These are phyloP conservation scores for Tenualosa thibaudeaui DNA, from an alignment of 2,797 vertebrate species.

Conservation along the genomic window DNA sequence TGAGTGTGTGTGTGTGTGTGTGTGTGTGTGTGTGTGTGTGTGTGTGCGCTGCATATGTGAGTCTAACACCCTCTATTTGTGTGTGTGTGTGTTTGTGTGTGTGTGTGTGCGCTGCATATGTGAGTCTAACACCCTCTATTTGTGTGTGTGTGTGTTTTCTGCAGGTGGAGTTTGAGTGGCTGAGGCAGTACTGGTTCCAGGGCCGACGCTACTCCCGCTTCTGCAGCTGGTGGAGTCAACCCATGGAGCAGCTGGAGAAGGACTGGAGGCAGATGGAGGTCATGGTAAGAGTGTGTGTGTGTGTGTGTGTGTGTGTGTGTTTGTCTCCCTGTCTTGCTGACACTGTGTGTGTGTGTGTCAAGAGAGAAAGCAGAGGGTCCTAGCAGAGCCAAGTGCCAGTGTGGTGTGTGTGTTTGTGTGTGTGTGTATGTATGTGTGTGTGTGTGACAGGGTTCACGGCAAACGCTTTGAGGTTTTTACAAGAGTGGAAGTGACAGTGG, in stretches of 20 bases:
- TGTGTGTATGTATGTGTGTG: not conserved
- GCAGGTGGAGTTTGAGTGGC: constrained; percentile 96
- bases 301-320: not conserved
- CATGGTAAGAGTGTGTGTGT: constrained; percentile 77
- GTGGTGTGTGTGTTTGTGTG: not conserved
- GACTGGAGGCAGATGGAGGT: constrained; percentile 92
- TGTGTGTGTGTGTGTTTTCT: constrained; percentile 32
- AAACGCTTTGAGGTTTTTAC: constrained; percentile 22
- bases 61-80: too few relatives aligned
- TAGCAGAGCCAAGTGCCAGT: not conserved
- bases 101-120: not conserved
- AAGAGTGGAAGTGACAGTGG: constrained; percentile 20
- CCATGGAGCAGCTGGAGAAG: constrained; percentile 87
- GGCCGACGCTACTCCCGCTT: constrained; percentile 86
- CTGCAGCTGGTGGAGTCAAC: constrained; percentile 91
- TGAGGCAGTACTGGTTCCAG: constrained; percentile 98
- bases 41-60: not conserved
- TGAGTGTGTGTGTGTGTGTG: not conserved
- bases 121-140: too few relatives aligned
- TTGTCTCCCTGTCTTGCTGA: constrained; percentile 42
- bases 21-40: not conserved
- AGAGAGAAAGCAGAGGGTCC: not conserved
- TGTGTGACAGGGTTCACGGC: constrained; percentile 2
- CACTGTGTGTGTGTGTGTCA: not conserved
- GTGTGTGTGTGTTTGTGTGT: not conserved